Conservation (phyloP, 2,113 vertebrate species). For the Puffinus mauretanicus region DNA sequence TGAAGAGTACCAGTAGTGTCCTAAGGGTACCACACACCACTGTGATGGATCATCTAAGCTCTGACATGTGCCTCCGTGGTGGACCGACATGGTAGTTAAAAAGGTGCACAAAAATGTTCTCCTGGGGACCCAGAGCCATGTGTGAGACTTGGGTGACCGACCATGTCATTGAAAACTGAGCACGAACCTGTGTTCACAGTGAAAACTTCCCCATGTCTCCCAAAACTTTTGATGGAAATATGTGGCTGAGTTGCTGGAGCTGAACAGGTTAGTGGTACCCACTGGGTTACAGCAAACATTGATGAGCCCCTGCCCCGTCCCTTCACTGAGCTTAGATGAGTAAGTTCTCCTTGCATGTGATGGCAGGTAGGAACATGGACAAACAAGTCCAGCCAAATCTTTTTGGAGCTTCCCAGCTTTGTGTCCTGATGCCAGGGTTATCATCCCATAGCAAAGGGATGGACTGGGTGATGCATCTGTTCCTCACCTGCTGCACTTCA, state of each 20-base stretch:
- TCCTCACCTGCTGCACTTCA: neutral
- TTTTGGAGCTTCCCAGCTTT: neutral
- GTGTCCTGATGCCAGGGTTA: neutral
- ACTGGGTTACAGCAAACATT: neutral
- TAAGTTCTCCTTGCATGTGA: neutral
- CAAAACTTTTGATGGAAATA: neutral
- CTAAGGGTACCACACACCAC: neutral
- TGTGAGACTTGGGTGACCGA: neutral
- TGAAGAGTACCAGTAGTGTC: neutral
- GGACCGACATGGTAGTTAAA: neutral
- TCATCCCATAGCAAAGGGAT: neutral
- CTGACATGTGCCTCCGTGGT: neutral
- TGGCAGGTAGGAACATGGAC: neutral
- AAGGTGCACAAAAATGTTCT: neutral
- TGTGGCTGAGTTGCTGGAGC: neutral
- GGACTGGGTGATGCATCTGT: neutral
- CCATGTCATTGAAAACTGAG: neutral
- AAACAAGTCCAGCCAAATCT: neutral
- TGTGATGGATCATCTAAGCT: neutral
- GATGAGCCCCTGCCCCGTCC: accelerated
- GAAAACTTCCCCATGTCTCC: neutral
- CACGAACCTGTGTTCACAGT: neutral
- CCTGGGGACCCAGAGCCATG: neutral
- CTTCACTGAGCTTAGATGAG: neutral
- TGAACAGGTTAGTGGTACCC: neutral